These are phyloP conservation scores for Sitophilus oryzae DNA, from an alignment of 1,140 invertebrate genomes.

Conservation along the genomic window DNA sequence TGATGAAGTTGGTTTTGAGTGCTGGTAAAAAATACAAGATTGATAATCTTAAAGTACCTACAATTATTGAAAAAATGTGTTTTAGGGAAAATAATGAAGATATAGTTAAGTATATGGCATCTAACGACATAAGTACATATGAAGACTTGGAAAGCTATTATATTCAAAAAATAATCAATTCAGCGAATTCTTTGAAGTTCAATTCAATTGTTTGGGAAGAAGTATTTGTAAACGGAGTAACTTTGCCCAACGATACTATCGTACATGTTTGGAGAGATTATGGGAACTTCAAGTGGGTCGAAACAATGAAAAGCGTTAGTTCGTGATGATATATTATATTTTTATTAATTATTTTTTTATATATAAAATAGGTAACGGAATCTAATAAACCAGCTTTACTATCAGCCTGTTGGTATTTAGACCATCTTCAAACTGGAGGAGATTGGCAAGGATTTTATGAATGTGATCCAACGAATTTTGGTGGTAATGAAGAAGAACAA, in stretches of 20 bases:
- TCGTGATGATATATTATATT: background rate
- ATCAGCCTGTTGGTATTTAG: constrained; percentile 82
- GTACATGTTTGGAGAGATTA: constrained; percentile 64
- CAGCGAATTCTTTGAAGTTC: constrained; percentile 45
- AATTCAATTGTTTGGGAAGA: constrained; percentile 87
- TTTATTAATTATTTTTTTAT: too few species aligned
- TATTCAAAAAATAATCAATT: constrained; percentile 58
- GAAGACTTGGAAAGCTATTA: constrained; percentile 61
- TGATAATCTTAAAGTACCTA: too few species aligned
- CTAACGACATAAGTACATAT: constrained; percentile 54
- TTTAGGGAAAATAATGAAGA: constrained; percentile 68
- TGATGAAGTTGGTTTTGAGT: constrained; percentile 82
- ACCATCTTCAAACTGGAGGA: constrained; percentile 60
- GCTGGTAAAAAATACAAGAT: too few species aligned
- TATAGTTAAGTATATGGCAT: constrained; percentile 63
- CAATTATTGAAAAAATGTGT: background rate
- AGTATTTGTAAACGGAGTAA: constrained; percentile 74
- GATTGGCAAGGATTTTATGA: constrained; percentile 75
- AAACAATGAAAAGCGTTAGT: background rate
- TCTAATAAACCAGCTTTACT: constrained; percentile 59
- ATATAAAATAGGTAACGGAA: constrained; percentile 49
- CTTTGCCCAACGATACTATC: constrained; percentile 56
- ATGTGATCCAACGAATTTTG: constrained; percentile 64
- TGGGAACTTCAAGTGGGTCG: background rate
- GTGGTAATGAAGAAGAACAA: constrained; percentile 45